Evolutionary conservation across 2,888 invertebrate species (phyloP).

Genomic region (Sisyra terminalis): DNA sequence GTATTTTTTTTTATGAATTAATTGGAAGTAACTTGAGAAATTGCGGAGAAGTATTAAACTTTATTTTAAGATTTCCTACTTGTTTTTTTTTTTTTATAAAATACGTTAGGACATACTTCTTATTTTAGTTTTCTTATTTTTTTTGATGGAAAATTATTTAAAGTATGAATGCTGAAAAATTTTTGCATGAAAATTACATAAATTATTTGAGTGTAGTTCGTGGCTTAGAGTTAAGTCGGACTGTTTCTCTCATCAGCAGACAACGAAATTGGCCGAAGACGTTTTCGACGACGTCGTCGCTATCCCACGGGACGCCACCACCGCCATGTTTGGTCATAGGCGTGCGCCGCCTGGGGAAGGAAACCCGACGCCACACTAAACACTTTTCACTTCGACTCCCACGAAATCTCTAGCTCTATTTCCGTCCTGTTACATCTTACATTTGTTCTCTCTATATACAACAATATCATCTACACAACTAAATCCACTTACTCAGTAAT

Average conservation of each 20-base stretch:
- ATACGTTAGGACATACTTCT: neutral
- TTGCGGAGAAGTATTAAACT: too few relatives aligned
- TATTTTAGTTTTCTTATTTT: too few relatives aligned
- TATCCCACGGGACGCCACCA: slow-evolving; percentile 27
- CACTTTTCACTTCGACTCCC: neutral
- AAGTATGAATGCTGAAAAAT: neutral
- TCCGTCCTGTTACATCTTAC: slow-evolving; percentile 12
- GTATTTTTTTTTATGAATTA: too few relatives aligned
- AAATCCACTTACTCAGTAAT: too few relatives aligned
- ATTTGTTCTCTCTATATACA: neutral
- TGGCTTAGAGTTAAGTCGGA: neutral
- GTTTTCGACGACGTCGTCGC: slow-evolving; percentile 6
- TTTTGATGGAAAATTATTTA: neutral
- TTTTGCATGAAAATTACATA: neutral
- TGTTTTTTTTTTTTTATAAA: too few relatives aligned
- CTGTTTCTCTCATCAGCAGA: too few relatives aligned
- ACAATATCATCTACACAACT: too few relatives aligned
- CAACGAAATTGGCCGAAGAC: neutral
- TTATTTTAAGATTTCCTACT: too few relatives aligned
- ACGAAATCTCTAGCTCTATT: slow-evolving; percentile 19
- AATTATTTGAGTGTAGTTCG: neutral
- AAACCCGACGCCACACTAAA: slow-evolving; percentile 34
- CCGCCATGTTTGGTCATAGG: slow-evolving; percentile 58
- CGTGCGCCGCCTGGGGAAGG: slow-evolving; percentile 36
- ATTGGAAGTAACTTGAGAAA: too few relatives aligned